phyloP scores from a whole-genome alignment of 2,888 invertebrate genomes.

The Rhamnusium bicolor region DNA sequence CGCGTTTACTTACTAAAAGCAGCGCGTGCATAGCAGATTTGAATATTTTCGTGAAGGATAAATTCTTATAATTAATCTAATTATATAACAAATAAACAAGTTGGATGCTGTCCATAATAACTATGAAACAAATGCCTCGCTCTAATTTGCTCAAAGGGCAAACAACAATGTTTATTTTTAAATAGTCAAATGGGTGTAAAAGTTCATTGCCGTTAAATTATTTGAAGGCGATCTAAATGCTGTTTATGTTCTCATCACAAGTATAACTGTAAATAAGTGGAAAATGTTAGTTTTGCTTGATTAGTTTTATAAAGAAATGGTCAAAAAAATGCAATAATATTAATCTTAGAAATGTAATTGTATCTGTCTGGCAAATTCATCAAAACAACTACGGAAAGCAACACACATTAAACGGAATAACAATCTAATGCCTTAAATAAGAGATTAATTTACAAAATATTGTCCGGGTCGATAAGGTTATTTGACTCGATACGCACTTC shows the following conservation, averaged over 20 bases:
- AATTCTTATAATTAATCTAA: constrained; percentile 23
- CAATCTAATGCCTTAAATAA: too few species aligned
- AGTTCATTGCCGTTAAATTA: neutral
- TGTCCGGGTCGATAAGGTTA: too few species aligned
- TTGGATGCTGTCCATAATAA: neutral
- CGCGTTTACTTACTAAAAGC: neutral
- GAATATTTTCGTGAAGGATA: constrained; percentile 19
- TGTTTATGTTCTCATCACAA: neutral
- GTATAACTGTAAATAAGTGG: neutral
- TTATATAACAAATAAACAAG: constrained; percentile 16
- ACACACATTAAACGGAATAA: too few species aligned
- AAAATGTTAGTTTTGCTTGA: too few species aligned
- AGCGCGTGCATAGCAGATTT: constrained; percentile 11
- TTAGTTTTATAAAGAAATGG: too few species aligned
- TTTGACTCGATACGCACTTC: too few species aligned
- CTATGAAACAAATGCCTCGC: constrained; percentile 4
- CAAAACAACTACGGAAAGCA: too few species aligned
- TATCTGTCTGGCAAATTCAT: too few species aligned
- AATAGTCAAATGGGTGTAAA: neutral
- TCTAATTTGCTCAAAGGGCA: constrained; percentile 18
- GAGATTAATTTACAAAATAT: too few species aligned
- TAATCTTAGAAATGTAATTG: too few species aligned
- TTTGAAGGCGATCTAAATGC: neutral
- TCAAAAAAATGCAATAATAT: too few species aligned
- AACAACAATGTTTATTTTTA: neutral